phyloP scores from a whole-genome alignment of 1,140 invertebrate genomes.

The Nephila pilipes region DNA sequence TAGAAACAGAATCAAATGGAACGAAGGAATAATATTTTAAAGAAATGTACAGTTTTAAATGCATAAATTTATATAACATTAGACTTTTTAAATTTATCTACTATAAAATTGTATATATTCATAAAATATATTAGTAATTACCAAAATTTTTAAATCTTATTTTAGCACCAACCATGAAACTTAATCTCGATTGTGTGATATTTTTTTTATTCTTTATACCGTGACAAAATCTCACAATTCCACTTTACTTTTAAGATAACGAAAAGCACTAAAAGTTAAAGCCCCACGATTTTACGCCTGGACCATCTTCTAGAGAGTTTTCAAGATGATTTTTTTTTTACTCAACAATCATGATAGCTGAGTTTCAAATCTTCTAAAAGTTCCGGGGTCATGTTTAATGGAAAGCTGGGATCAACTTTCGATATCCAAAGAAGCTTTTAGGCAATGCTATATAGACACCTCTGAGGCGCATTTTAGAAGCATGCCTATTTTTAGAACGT shows the following conservation, averaged over 20 bases:
- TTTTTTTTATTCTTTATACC: not conserved
- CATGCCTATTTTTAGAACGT: slow-evolving; percentile 6
- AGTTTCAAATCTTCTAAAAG: not conserved
- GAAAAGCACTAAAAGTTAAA: not conserved
- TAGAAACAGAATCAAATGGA: too few species aligned
- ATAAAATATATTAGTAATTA: not conserved
- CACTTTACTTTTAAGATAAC: not conserved
- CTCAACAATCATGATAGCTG: not conserved
- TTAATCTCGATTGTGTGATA: not conserved
- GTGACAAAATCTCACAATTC: not conserved
- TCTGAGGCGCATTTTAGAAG: not conserved
- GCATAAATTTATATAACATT: too few species aligned
- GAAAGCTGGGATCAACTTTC: slow-evolving; percentile 62
- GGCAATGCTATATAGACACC: not conserved
- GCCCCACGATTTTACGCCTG: not conserved
- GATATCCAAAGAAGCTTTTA: slow-evolving; percentile 17
- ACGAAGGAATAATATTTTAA: too few species aligned
- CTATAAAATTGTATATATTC: too few species aligned
- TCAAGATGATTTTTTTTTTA: not conserved
- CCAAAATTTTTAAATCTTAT: not conserved
- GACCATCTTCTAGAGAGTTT: not conserved
- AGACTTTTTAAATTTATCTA: too few species aligned
- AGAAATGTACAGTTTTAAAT: too few species aligned
- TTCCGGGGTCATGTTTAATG: slow-evolving; percentile 51
- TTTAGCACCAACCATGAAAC: not conserved